A percentile compares a stretch with the other conserved stretches of the same genome.
These are phyloP conservation scores for Botia kubotai DNA, from an alignment of 2,797 vertebrate genomes.

Conservation along the genomic window DNA sequence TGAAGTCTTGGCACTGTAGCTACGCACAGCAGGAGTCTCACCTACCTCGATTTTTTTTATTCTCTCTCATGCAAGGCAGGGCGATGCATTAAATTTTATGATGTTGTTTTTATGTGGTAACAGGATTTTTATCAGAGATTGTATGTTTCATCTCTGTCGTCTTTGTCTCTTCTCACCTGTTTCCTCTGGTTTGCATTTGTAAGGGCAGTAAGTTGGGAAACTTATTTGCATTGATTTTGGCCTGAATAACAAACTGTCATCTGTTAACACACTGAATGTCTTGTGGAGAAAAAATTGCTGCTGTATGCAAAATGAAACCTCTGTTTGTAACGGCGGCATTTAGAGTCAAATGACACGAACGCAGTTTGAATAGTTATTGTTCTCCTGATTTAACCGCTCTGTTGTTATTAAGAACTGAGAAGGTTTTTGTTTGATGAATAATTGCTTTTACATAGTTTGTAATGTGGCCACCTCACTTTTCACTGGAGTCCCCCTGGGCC, in stretches of 20 bases:
- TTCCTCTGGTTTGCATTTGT: conserved; percentile 33
- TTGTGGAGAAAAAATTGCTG: background rate
- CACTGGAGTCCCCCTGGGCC: background rate
- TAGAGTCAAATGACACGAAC: too few species aligned
- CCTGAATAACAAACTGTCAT: conserved; percentile 1
- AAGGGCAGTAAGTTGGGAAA: background rate
- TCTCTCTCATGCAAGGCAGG: conserved; percentile 23
- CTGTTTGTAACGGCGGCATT: too few species aligned
- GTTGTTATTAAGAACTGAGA: background rate
- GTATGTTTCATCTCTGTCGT: background rate
- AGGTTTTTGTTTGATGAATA: background rate
- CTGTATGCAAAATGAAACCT: too few species aligned
- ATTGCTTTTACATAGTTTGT: conserved; percentile 11
- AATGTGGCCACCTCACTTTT: conserved; percentile 14
- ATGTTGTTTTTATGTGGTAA: conserved; percentile 42
- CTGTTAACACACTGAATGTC: background rate
- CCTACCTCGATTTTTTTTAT: conserved; percentile 54
- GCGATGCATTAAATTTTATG: conserved; percentile 46
- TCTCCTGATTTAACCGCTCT: background rate
- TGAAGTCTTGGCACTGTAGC: conserved; percentile 37
- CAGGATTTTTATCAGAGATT: conserved; percentile 36
- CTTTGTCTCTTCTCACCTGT: conserved; percentile 41
- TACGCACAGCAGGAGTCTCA: conserved; percentile 43
- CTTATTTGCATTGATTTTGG: conserved; percentile 14
- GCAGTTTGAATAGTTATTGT: background rate